These are phyloP conservation scores for Siderastrea radians DNA, from an alignment of 92 coral and sea anemone species.

Conservation along the genomic window DNA sequence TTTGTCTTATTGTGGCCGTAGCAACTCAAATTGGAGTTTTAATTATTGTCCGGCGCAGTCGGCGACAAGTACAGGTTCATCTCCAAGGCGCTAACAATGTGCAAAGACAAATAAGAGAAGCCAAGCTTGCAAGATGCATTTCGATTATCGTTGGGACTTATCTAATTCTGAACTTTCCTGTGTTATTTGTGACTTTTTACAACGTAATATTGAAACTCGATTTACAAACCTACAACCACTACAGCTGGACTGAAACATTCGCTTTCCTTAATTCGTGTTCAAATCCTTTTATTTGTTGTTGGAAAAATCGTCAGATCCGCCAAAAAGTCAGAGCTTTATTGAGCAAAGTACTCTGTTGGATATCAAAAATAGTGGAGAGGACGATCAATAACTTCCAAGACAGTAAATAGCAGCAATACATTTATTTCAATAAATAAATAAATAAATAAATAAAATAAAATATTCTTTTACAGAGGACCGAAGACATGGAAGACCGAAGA, in stretches of 20 bases:
- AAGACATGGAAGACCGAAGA: no score
- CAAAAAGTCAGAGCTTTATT: neutral
- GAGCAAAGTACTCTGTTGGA: neutral
- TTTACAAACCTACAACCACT: conserved; percentile 37
- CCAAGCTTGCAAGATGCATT: conserved; percentile 57
- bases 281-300: conserved; percentile 75
- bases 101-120: conserved; percentile 35
- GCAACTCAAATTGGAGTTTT: no score
- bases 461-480: no score
- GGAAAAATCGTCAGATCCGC: conserved; percentile 50
- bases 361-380: no score
- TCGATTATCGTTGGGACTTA: conserved; percentile 67
- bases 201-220: conserved; percentile 42
- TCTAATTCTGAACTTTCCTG: conserved; percentile 64
- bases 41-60: no score
- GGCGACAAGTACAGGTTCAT: no score
- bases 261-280: conserved; percentile 70
- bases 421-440: no score
- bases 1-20: no score
- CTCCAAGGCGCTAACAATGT: no score
- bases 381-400: neutral
- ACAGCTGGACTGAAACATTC: conserved; percentile 78
- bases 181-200: conserved; percentile 58
- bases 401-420: neutral
- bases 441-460: no score